Evolutionary conservation across 2,113 vertebrate species (phyloP), one percentile per base, ranked within the genome.

Genomic region (Oxygymnocypris stewartii): DNA sequence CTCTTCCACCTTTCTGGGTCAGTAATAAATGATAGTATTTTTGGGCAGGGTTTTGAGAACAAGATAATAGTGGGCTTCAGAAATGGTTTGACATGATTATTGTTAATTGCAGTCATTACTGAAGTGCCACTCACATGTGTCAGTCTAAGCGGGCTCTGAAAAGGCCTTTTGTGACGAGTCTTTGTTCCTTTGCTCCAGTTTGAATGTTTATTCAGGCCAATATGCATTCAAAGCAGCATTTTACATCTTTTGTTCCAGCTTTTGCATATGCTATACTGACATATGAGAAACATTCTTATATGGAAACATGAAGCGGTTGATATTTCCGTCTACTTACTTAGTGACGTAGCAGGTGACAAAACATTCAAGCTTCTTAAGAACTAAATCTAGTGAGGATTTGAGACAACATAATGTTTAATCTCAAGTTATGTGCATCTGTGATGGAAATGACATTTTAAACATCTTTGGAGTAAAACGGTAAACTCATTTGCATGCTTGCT

Each of bases 71-170:
- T 84, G 63, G 83, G 47, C 35, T 47, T 54, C 16, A 35, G 57
- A 49, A 85, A 79, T 20, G 59, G 51, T 61, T 67, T 84, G 81
- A 67, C 63, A 77, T 79, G 23, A 84, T 78, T 59, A 77, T 77
- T 85, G 57, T 49, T 85, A 65, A 85, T 85, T 85, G 59, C 74
- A 67, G 84, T 77, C 57, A 63, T 85, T 78, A 67, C 49, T 78
- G 57, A 49, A 31, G 35, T 78, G 83, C 35, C 69, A 76, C n/a
- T 76, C 49, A 76, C 42, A 44, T 8, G 57, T 65, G 84, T 77
- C 74, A 61, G 44, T 47, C 57, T 9, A 25, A 63, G 54, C 31
- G n/a, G 23, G n/a, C 71, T 84, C 35, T 84, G 35, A 84, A 74
- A 57, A 42, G 82, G 14, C 51, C 31, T 23, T 59, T 84, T 75